Conservation (phyloP, 2,888 invertebrate genomes). For the Sericinus montela region DNA sequence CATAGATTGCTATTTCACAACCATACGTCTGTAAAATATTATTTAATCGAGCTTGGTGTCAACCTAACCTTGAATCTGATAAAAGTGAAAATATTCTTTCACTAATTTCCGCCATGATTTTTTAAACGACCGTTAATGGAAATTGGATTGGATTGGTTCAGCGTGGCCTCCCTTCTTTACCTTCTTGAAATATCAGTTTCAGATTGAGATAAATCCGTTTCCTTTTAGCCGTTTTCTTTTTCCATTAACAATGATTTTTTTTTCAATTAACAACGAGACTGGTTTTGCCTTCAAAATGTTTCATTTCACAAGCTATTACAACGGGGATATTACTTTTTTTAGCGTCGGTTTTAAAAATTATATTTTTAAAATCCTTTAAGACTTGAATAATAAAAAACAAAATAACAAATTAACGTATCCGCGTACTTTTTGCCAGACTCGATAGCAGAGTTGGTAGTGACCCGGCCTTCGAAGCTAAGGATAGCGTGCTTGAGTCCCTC, state of each 20-base stretch:
- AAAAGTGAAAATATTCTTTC: conserved; percentile 10
- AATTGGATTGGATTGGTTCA: conserved; percentile 31
- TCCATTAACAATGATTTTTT: conserved; percentile 10
- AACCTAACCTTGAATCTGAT: conserved; percentile 13
- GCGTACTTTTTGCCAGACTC: too few relatives aligned
- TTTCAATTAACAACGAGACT: conserved; percentile 11
- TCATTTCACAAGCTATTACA: not conserved
- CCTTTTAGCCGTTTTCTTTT: not conserved
- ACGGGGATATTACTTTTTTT: not conserved
- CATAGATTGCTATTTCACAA: not conserved
- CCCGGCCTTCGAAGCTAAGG: too few relatives aligned
- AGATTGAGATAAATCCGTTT: conserved; percentile 8
- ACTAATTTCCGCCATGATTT: conserved; percentile 21
- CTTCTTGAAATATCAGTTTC: conserved; percentile 19
- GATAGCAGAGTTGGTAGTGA: too few relatives aligned
- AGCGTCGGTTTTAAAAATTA: too few relatives aligned
- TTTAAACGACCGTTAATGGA: conserved; percentile 28
- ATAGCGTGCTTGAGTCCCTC: too few relatives aligned
- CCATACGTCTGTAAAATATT: too few relatives aligned
- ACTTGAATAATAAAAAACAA: too few relatives aligned
- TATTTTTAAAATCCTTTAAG: too few relatives aligned
- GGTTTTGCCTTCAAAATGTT: conserved; percentile 6
- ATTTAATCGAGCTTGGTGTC: not conserved
- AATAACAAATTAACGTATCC: too few relatives aligned
- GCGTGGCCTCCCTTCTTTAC: conserved; percentile 1